Evolutionary conservation across 1,140 invertebrate species (phyloP).

Genomic region (Epicauta chinensis): DNA sequence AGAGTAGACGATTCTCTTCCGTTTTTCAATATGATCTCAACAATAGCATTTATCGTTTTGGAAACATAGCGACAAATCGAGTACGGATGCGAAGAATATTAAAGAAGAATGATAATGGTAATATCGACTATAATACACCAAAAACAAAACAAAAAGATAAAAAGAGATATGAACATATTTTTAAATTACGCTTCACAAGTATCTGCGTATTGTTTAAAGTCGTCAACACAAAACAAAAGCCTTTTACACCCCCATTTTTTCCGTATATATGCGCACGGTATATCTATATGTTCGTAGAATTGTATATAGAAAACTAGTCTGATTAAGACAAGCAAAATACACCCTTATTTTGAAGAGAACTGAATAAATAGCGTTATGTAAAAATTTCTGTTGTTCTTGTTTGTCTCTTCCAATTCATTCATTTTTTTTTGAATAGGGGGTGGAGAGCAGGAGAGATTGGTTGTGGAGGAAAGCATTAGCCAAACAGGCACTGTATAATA

Average conservation of each 20-base stretch:
- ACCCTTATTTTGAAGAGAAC: constrained; percentile 24
- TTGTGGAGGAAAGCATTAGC: constrained; percentile 26
- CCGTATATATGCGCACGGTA: too few species aligned
- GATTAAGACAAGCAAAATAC: constrained; percentile 38
- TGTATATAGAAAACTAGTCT: constrained; percentile 34
- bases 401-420: constrained; percentile 17
- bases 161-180: constrained; percentile 16
- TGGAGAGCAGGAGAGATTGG: too few species aligned
- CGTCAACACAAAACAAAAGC: constrained; percentile 39
- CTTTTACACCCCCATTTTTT: constrained; percentile 31
- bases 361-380: constrained; percentile 28
- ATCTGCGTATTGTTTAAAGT: constrained; percentile 34
- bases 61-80: too few species aligned
- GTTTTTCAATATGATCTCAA: too few species aligned
- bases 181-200: constrained; percentile 34
- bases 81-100: too few species aligned
- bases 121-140: neutral
- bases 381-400: constrained; percentile 29
- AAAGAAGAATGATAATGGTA: neutral
- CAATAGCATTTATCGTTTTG: too few species aligned
- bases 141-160: neutral
- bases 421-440: constrained; percentile 1
- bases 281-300: too few species aligned
- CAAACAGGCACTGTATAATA: constrained; percentile 35
- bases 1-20: too few species aligned